A percentile compares a stretch with the other conserved stretches of the same genome.
These are phyloP conservation scores for Protaetia brevitarsis DNA, from an alignment of 1,140 invertebrate species.

Conservation along the genomic window DNA sequence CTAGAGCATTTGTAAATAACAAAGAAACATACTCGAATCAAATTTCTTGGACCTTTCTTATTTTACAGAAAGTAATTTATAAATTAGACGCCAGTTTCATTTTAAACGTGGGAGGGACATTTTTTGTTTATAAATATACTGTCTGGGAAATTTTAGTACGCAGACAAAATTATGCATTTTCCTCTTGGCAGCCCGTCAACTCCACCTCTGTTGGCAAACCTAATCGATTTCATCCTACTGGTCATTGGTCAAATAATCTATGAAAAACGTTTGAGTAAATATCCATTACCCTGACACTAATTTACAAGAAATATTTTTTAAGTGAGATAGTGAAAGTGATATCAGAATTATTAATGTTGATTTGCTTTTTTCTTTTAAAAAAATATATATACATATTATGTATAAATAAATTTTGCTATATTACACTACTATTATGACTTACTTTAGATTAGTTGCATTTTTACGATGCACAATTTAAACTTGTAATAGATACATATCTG, in stretches of 20 bases:
- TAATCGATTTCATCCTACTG: background rate
- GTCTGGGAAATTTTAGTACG: constrained; percentile 1
- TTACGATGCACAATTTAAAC: no score
- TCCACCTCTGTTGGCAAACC: background rate
- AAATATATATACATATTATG: no score
- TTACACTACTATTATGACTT: no score
- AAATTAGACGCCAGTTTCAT: background rate
- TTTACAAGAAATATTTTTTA: background rate
- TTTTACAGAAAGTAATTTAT: background rate
- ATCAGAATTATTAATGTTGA: background rate
- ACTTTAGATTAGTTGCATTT: no score
- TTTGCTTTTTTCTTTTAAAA: background rate
- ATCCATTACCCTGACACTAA: background rate
- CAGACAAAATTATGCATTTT: constrained; percentile 5
- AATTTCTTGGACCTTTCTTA: background rate
- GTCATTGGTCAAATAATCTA: background rate
- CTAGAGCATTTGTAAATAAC: no score
- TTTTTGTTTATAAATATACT: constrained; percentile 14
- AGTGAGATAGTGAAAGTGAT: background rate
- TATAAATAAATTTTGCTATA: no score
- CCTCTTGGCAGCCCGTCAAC: background rate
- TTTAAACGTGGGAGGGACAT: background rate
- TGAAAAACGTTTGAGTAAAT: background rate
- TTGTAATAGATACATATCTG: no score
- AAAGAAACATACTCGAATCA: no score